phyloP scores from a whole-genome alignment of 1,140 invertebrate genomes.

The Phenacoccus solenopsis region DNA sequence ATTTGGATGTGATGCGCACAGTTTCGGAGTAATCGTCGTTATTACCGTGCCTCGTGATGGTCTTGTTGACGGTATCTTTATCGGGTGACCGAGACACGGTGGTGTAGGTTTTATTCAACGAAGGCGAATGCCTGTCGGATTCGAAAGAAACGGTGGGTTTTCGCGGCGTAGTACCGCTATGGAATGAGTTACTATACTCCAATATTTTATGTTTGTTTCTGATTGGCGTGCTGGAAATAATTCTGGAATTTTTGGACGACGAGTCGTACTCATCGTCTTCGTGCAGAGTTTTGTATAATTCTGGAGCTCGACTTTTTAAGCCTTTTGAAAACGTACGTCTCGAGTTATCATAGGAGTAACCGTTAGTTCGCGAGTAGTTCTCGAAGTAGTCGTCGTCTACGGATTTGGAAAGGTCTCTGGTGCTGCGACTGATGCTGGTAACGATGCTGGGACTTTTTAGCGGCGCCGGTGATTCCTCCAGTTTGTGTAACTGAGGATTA shows the following conservation, averaged over 20 bases:
- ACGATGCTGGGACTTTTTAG: slow-evolving; percentile 72
- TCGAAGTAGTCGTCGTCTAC: slow-evolving; percentile 31
- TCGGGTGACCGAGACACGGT: slow-evolving; percentile 26
- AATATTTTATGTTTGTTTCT: slow-evolving; percentile 27
- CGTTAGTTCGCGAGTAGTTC: no score
- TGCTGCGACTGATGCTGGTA: slow-evolving; percentile 66
- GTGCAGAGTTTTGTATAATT: slow-evolving; percentile 55
- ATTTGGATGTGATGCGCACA: slow-evolving; percentile 47
- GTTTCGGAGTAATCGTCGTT: slow-evolving; percentile 57
- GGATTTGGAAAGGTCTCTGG: slow-evolving; percentile 44
- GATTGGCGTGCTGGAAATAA: slow-evolving; percentile 26
- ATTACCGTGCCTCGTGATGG: slow-evolving; percentile 36
- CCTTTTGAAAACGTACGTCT: slow-evolving; percentile 48
- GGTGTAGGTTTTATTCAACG: slow-evolving; percentile 24
- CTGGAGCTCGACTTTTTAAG: slow-evolving; percentile 55
- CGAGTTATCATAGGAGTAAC: neutral
- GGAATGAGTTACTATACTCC: slow-evolving; percentile 29
- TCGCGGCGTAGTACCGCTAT: slow-evolving; percentile 23
- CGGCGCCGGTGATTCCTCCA: slow-evolving; percentile 53
- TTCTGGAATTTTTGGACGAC: neutral
- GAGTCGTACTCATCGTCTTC: slow-evolving; percentile 41
- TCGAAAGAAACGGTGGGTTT: slow-evolving; percentile 8
- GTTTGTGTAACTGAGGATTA: slow-evolving; percentile 54
- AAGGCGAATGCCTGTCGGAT: neutral
- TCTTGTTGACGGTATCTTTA: no score